Conservation (phyloP, 1,140 invertebrate genomes). For the Megalonaias nervosa region DNA sequence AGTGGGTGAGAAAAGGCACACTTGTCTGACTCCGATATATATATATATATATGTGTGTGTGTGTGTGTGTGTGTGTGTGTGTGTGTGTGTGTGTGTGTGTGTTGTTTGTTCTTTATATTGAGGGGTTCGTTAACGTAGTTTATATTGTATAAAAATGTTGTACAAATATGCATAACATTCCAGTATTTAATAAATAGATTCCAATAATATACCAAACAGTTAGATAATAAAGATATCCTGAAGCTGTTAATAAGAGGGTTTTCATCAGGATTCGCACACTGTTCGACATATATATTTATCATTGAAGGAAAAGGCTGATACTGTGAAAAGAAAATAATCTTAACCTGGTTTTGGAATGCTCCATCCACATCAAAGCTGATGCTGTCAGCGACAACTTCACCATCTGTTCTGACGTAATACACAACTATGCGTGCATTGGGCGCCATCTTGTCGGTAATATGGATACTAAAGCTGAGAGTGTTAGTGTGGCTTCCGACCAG, state of each 20-base stretch:
- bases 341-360: conserved; percentile 88
- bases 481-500: conserved; percentile 30
- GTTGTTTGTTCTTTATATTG: background rate
- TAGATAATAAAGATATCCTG: too few species aligned
- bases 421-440: conserved; percentile 90
- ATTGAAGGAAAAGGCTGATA: too few species aligned
- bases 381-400: conserved; percentile 90
- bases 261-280: background rate
- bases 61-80: conserved; percentile 10
- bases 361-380: conserved; percentile 95
- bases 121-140: too few species aligned
- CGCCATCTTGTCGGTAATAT: conserved; percentile 91
- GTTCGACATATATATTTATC: background rate
- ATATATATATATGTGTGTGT: conserved; percentile 5
- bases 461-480: conserved; percentile 84
- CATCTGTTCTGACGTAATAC: conserved; percentile 87
- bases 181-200: too few species aligned
- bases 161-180: too few species aligned
- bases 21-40: background rate
- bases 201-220: too few species aligned
- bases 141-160: too few species aligned
- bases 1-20: background rate
- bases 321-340: background rate
- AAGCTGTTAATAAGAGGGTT: too few species aligned
- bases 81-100: conserved; percentile 10